Evolutionary conservation across 2,888 invertebrate species (phyloP).

Genomic region (Meta bourneti): DNA sequence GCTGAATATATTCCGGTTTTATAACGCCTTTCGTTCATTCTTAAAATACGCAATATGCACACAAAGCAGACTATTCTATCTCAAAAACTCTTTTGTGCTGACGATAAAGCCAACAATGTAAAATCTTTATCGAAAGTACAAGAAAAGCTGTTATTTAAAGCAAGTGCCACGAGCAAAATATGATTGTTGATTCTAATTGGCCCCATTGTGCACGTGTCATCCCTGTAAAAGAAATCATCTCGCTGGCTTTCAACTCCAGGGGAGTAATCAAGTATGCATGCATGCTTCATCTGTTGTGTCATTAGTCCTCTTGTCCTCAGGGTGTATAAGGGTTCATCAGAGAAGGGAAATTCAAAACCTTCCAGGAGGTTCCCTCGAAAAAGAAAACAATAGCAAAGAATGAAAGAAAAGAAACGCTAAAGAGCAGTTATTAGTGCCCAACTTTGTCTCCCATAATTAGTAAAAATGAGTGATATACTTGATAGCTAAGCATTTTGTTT

Average conservation of each 20-base stretch:
- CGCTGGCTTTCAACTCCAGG: not conserved
- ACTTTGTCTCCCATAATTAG: not conserved
- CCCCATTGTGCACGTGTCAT: conserved; percentile 42
- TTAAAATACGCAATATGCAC: too few relatives aligned
- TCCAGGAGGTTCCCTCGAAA: not conserved
- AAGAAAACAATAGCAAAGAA: not conserved
- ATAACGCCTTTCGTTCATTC: too few relatives aligned
- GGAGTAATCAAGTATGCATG: not conserved
- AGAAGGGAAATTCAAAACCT: not conserved
- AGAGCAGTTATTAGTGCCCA: not conserved
- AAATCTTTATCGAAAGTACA: not conserved
- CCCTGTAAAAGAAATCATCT: not conserved
- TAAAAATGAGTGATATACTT: not conserved
- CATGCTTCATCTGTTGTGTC: not conserved
- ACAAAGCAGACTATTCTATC: not conserved
- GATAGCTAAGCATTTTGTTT: not conserved
- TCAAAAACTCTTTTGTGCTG: not conserved
- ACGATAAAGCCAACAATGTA: not conserved
- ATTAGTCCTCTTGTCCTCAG: not conserved
- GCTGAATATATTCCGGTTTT: too few relatives aligned
- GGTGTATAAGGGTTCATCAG: not conserved
- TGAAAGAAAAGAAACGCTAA: not conserved
- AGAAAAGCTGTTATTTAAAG: not conserved
- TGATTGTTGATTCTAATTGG: conserved; percentile 67
- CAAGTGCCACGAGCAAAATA: conserved; percentile 27